Conservation (phyloP, 2,888 invertebrate genomes). For the Arrhopalites spinosus region DNA sequence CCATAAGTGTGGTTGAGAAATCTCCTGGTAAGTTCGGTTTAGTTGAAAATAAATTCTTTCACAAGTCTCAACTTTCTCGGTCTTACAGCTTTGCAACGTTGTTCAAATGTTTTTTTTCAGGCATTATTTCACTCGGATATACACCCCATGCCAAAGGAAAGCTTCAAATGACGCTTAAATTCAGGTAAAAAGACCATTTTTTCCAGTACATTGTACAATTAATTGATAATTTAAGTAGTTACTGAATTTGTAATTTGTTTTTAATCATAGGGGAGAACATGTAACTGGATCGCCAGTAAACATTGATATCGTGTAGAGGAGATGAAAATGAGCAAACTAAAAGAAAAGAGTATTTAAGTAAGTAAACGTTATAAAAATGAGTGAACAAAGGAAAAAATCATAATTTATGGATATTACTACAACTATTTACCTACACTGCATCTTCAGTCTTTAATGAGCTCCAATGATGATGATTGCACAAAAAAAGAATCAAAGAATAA, state of each 20-base stretch:
- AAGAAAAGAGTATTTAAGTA: no score
- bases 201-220: neutral
- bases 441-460: no score
- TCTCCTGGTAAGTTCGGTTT: conserved; percentile 9
- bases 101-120: conserved; percentile 1
- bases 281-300: neutral
- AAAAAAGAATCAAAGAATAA: no score
- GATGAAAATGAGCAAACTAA: no score
- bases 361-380: conserved; percentile 1
- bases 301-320: no score
- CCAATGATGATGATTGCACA: neutral
- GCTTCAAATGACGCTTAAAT: conserved; percentile 40
- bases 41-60: no score
- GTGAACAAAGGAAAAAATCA: neutral
- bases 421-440: no score
- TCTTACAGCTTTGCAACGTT: no score
- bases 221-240: neutral
- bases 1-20: conserved; percentile 38
- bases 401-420: no score
- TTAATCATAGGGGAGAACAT: neutral
- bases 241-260: neutral
- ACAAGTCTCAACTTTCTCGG: no score
- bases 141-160: conserved; percentile 39
- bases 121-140: conserved; percentile 41
- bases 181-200: conserved; percentile 28